Conservation (phyloP, 2,888 invertebrate genomes). For the Parnassius orleans region DNA sequence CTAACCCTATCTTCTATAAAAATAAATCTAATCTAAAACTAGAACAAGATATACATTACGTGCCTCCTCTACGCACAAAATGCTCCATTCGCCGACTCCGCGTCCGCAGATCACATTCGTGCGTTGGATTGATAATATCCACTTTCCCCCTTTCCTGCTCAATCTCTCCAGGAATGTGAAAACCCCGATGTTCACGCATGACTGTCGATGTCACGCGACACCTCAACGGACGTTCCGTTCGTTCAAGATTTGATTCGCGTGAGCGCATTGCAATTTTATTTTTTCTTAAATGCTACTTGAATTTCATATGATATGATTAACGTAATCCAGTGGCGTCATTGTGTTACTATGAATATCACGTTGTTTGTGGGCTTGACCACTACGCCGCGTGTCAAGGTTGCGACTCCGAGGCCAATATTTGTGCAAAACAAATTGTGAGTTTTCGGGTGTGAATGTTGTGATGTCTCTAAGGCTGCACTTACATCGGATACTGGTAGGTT, state of each 20-base stretch:
- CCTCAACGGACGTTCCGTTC: slow-evolving; percentile 6
- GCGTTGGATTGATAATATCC: slow-evolving; percentile 36
- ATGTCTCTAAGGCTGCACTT: too few relatives aligned
- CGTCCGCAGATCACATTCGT: slow-evolving; percentile 38
- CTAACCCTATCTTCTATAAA: too few relatives aligned
- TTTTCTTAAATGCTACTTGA: background rate
- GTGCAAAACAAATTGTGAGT: too few relatives aligned
- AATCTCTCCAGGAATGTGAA: slow-evolving; percentile 38
- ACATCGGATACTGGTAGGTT: too few relatives aligned
- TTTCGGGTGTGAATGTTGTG: too few relatives aligned
- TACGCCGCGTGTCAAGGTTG: too few relatives aligned
- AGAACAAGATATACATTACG: background rate
- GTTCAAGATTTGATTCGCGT: slow-evolving; percentile 13
- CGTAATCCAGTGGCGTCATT: background rate
- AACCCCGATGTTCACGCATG: slow-evolving; percentile 17
- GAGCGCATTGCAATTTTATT: background rate
- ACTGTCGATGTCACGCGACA: slow-evolving; percentile 25
- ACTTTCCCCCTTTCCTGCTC: slow-evolving; percentile 68
- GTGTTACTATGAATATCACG: background rate
- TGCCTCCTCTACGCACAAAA: slow-evolving; percentile 2
- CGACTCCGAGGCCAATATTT: too few relatives aligned
- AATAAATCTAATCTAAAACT: too few relatives aligned
- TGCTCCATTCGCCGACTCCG: slow-evolving; percentile 40
- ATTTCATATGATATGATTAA: background rate
- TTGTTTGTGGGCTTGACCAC: too few relatives aligned